Evolutionary conservation across 1,140 invertebrate genomes (phyloP).

Genomic region (Rhopalosiphum padi): DNA sequence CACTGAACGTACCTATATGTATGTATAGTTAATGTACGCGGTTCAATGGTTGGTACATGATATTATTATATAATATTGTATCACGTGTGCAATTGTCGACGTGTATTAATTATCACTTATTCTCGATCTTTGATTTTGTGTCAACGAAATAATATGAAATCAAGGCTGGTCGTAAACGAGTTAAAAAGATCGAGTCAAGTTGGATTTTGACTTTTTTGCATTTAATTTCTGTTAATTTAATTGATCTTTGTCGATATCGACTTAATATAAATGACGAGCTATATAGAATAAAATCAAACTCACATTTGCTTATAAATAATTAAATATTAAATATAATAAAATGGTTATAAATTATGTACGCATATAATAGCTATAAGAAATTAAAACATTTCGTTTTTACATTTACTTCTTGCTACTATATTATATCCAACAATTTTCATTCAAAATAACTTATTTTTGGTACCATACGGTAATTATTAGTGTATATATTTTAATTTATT

Average conservation of each 20-base stretch:
- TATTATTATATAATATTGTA: too few relatives aligned
- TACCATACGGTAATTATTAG: too few relatives aligned
- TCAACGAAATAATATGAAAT: neutral
- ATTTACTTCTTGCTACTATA: neutral
- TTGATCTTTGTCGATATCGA: neutral
- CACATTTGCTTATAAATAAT: neutral
- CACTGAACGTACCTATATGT: neutral
- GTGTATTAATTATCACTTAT: neutral
- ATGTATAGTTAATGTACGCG: neutral
- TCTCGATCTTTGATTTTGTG: neutral
- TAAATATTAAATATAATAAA: neutral
- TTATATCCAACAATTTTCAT: too few relatives aligned
- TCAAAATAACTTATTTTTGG: too few relatives aligned
- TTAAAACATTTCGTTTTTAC: neutral
- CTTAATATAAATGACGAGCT: neutral
- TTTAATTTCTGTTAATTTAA: neutral
- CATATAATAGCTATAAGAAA: neutral
- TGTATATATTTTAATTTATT: too few relatives aligned
- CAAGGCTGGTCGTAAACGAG: neutral
- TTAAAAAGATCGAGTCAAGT: neutral
- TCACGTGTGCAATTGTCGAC: neutral
- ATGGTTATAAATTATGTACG: neutral
- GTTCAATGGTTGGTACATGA: too few relatives aligned
- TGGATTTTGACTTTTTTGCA: neutral
- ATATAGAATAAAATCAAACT: neutral